Percentiles rank a stretch among this genome's conserved stretches.
phyloP scores from a whole-genome alignment of 2,797 vertebrate genomes.

The Manis javanica region DNA sequence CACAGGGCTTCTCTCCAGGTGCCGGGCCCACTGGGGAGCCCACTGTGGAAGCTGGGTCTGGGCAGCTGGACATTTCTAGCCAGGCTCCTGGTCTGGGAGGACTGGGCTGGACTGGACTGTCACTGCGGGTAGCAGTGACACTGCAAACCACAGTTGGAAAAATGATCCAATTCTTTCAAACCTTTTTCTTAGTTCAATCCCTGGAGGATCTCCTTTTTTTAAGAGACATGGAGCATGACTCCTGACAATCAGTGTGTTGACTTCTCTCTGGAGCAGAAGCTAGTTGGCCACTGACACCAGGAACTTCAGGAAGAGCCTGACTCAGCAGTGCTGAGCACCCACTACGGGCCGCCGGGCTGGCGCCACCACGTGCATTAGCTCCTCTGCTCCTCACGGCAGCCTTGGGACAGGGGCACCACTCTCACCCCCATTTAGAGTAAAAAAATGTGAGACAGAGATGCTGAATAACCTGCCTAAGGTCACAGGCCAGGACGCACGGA shows the following conservation, averaged over 20 bases:
- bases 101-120: too few species aligned
- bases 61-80: not conserved
- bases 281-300: not conserved
- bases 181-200: not conserved
- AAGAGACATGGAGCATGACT: not conserved
- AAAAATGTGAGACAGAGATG: not conserved
- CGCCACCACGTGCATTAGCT: fast-evolving
- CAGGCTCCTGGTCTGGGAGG: not conserved
- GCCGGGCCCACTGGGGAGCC: too few species aligned
- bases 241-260: too few species aligned
- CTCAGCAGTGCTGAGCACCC: fast-evolving
- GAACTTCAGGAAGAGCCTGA: fast-evolving
- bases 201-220: not conserved
- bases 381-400: not conserved
- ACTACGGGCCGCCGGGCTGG: fast-evolving
- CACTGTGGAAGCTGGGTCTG: not conserved
- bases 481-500: not conserved
- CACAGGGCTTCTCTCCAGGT: not conserved
- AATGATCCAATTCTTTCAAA: not conserved
- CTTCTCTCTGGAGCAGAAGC: not conserved
- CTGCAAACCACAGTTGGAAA: not conserved
- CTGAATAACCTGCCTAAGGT: not conserved
- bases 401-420: not conserved
- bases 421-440: too few species aligned
- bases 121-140: fast-evolving